These are phyloP conservation scores for Propithecus deckenii DNA, from an alignment of 2,797 vertebrate species.

Conservation along the genomic window DNA sequence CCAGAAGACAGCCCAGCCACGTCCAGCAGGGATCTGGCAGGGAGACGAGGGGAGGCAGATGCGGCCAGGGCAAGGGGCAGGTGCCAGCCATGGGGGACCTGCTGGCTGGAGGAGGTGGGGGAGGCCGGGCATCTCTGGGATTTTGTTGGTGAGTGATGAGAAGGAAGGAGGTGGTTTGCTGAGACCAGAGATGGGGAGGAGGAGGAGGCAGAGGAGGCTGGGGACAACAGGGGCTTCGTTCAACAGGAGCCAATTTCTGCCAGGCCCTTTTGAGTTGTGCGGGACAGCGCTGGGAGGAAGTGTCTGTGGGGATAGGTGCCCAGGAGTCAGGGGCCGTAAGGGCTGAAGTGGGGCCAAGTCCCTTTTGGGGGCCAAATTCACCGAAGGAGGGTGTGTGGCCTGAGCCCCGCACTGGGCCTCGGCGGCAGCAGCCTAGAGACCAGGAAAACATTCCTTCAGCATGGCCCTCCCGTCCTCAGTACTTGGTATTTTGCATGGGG, in stretches of 20 bases:
- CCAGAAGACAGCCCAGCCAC: not conserved
- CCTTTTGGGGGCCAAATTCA: not conserved
- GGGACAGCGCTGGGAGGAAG: not conserved
- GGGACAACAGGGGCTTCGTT: too few species aligned
- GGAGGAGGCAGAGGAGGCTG: not conserved
- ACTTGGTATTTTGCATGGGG: fast-evolving
- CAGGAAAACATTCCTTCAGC: not conserved
- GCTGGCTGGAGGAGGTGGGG: not conserved
- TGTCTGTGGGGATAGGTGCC: not conserved
- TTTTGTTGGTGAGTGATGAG: not conserved
- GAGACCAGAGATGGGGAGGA: not conserved
- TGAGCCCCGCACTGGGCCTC: not conserved
- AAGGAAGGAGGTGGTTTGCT: not conserved
- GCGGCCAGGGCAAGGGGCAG: not conserved
- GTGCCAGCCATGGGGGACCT: not conserved
- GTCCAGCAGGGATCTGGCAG: too few species aligned
- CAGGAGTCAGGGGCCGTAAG: not conserved
- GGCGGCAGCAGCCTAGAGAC: not conserved
- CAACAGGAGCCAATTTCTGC: not conserved
- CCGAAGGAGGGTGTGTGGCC: not conserved
- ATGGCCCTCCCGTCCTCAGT: fast-evolving
- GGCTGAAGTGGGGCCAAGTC: too few species aligned
- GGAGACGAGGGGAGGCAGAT: not conserved
- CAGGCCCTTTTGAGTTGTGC: not conserved
- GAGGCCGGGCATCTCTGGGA: not conserved